A percentile compares a stretch with the other conserved stretches of the same genome.
Evolutionary conservation across 2,888 invertebrate species (phyloP).

Genomic region (Oxyscelio sp.): DNA sequence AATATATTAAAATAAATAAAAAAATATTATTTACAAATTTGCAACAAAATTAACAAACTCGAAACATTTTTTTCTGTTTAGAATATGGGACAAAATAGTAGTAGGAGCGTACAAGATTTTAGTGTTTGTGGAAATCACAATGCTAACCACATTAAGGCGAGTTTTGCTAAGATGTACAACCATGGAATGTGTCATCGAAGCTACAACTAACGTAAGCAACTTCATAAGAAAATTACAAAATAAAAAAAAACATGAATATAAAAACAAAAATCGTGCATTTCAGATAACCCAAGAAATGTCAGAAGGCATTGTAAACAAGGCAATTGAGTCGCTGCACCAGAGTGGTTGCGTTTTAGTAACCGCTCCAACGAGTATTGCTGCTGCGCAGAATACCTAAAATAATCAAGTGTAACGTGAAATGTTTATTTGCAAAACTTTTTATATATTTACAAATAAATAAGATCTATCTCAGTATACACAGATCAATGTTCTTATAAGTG

Average conservation of each 20-base stretch:
- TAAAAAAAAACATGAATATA: too few species aligned
- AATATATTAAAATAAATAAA: too few species aligned
- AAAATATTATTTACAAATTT: too few species aligned
- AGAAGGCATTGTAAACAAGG: constrained; percentile 95
- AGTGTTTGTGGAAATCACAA: constrained; percentile 93
- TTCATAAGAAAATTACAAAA: too few species aligned
- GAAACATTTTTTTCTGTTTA: too few species aligned
- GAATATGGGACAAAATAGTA: constrained; percentile 96
- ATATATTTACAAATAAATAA: too few species aligned
- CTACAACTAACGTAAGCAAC: constrained; percentile 91
- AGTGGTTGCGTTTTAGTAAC: constrained; percentile 90
- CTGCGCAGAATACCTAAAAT: constrained; percentile 30
- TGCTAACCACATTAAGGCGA: constrained; percentile 92
- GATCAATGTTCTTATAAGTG: too few species aligned
- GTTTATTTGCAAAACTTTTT: too few species aligned
- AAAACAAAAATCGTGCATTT: too few species aligned
- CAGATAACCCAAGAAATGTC: constrained; percentile 94
- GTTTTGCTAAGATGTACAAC: constrained; percentile 91
- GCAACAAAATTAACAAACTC: too few species aligned
- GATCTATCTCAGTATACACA: too few species aligned
- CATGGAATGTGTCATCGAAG: constrained; percentile 90
- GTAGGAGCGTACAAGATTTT: constrained; percentile 95
- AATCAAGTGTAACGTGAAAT: background rate
- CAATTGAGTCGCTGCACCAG: constrained; percentile 95
- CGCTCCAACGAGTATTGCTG: constrained; percentile 80